Evolutionary conservation across 1,140 invertebrate genomes (phyloP), one percentile per base, ranked within the genome.

Genomic region (Polypedilum vanderplanki): DNA sequence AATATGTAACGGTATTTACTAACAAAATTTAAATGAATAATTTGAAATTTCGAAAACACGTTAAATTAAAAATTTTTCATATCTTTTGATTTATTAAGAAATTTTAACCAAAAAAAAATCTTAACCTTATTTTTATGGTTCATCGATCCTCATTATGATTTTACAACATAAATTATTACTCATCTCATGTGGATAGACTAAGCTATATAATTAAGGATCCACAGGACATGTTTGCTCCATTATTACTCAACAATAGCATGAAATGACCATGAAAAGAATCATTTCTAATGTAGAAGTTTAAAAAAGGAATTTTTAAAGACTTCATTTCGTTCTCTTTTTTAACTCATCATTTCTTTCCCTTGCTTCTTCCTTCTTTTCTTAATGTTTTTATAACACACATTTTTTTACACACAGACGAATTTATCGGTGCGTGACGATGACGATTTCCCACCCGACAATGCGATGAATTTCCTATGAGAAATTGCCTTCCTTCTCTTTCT

Each of bases 391-490:
- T 57, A 57, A 57, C 46, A 57, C 46, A 57, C 46, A 57, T 57
- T 57, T 57, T 46, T 57, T 57, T 57, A 57, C 12, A 57, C n/a
- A n/a, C 46, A 57, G 46, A 57, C 46, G 12, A 33, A n/a, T 15
- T 57, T 57, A 57, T 57, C 46, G 65, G 20, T 70, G 65, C 65
- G 65, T 70, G 65, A 70, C 65, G 65, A 70, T 22, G 65, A 70
- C 65, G 20, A 70, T 70, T 70, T 70, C 65, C 65, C 65, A 70
- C 65, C 46, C 46, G 46, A 57, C 46, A 57, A 57, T 57, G 46
- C 46, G 46, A 57, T 46, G 15, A 46, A 46, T 46, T 46, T 46
- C 41, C 41, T 46, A 46, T 46, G 46, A 57, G 46, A 57, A 57
- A 57, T 57, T 57, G n/a, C n/a, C 46, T 57, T 57, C 46, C 46